Evolutionary conservation across 2,113 vertebrate genomes (phyloP), one percentile per base, ranked within the genome.

Genomic region (Bujurquina vittata): DNA sequence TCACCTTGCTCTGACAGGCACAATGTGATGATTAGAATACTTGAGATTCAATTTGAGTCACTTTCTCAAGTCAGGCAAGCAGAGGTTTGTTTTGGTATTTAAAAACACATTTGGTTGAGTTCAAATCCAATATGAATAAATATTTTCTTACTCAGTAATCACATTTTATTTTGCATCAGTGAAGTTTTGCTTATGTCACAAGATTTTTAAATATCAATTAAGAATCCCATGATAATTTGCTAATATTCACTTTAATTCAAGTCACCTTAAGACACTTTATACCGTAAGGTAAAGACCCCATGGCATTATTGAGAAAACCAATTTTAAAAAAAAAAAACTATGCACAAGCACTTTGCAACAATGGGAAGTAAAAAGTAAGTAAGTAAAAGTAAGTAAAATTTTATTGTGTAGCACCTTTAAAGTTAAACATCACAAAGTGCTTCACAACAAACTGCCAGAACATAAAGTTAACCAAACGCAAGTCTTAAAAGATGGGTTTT

Each of bases 1-100:
- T 95, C 93, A 93, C 89, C 92, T 95, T 94, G 93, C 88, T 90
- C 84, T 90, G 84, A 86, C 88, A 93, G 87, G 83, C 80, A 82
- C 65, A 75, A 85, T 77, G 79, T 77, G 84, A 81, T 86, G 81
- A 91, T 93, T 92, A 91, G 76, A 90, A 90, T 84, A 84, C 84
- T 26, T 63, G 59, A 80, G 81, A 88, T 84, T 72, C 79, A 83
- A 81, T 81, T 84, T 83, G 79, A 81, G 54, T 91, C 85, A 83
- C 75, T 76, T 87, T 77, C 87, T 69, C 46, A 62, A 78, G 81
- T 89, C 81, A 87, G 79, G 79, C 46, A 62, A 63, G 79, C 63
- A 80, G 31, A 75, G 7, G 63, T 82, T 63, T 73, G 59, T 60
- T 67, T 62, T 20, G 2, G 65, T 52, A 75, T 89, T 82, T 84